Conservation (phyloP, 92 coral and sea anemone genomes). For the Phymanthus crucifer region DNA sequence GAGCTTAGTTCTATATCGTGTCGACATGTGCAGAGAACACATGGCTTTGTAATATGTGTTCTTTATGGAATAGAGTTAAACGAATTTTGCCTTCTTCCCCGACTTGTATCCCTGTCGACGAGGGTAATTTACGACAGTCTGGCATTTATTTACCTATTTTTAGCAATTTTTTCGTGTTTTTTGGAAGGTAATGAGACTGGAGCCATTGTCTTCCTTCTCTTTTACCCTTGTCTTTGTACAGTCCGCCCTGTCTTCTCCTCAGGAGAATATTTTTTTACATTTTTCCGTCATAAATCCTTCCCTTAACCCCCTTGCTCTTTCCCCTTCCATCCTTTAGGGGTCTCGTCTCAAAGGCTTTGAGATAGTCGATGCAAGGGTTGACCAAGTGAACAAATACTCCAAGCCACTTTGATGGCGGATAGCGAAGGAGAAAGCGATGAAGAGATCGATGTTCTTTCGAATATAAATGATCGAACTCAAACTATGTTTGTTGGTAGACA, state of each 20-base stretch:
- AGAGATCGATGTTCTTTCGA: slow-evolving; percentile 75
- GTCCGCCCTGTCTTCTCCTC: neutral
- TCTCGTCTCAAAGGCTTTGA: neutral
- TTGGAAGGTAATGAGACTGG: neutral
- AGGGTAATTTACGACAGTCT: slow-evolving; percentile 12
- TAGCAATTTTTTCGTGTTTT: slow-evolving; percentile 13
- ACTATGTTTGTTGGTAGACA: slow-evolving; percentile 54
- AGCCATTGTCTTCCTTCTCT: slow-evolving; percentile 20
- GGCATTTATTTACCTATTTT: slow-evolving; percentile 15
- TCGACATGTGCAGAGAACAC: slow-evolving; percentile 35
- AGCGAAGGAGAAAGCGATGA: slow-evolving; percentile 71
- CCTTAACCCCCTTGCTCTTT: neutral
- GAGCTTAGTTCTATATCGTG: neutral
- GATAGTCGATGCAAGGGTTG: neutral
- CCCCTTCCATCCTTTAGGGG: slow-evolving; percentile 18
- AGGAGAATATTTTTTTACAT: neutral
- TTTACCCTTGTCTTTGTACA: slow-evolving; percentile 44
- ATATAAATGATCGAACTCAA: slow-evolving; percentile 39
- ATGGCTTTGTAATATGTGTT: slow-evolving; percentile 26
- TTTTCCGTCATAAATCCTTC: slow-evolving; percentile 16
- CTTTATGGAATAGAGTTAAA: neutral
- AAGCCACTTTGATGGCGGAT: slow-evolving; percentile 64
- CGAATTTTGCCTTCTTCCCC: slow-evolving; percentile 26
- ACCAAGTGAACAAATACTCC: slow-evolving; percentile 15
- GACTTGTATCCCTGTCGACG: slow-evolving; percentile 1